Conservation (phyloP, 2,113 vertebrate species). For the Sorex araneus region DNA sequence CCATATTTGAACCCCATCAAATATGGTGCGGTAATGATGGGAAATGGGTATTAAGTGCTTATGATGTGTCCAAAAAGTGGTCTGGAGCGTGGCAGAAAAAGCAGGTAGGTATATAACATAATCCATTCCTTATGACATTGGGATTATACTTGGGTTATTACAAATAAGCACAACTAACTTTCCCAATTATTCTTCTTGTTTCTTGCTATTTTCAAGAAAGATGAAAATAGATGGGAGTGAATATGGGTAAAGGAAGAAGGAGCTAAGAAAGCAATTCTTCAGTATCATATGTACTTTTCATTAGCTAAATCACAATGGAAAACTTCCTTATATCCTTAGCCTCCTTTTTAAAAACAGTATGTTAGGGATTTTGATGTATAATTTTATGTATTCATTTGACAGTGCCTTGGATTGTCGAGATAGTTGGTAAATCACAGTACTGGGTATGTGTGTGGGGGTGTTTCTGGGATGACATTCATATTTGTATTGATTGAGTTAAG, state of each 20-base stretch:
- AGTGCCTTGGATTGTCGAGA: neutral
- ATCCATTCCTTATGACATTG: neutral
- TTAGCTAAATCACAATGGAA: neutral
- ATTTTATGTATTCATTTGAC: neutral
- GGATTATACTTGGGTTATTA: constrained; percentile 21
- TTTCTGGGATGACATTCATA: constrained; percentile 8
- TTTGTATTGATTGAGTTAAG: neutral
- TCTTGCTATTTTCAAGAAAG: neutral
- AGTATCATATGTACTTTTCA: neutral
- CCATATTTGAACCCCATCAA: no score
- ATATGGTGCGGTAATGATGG: no score
- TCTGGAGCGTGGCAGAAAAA: no score
- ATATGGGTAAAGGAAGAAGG: neutral
- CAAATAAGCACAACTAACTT: neutral
- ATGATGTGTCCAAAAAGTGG: no score
- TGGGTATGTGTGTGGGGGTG: neutral
- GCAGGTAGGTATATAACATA: constrained; percentile 19
- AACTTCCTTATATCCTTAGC: neutral
- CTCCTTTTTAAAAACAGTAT: constrained; percentile 32
- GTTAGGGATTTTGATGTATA: neutral
- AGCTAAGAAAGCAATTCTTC: neutral
- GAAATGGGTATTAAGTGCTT: no score
- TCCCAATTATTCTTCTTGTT: neutral
- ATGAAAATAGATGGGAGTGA: neutral
- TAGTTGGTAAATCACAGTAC: constrained; percentile 3